These are phyloP conservation scores for Carterocephalus palaemon DNA, from an alignment of 2,888 invertebrate genomes.

Conservation along the genomic window DNA sequence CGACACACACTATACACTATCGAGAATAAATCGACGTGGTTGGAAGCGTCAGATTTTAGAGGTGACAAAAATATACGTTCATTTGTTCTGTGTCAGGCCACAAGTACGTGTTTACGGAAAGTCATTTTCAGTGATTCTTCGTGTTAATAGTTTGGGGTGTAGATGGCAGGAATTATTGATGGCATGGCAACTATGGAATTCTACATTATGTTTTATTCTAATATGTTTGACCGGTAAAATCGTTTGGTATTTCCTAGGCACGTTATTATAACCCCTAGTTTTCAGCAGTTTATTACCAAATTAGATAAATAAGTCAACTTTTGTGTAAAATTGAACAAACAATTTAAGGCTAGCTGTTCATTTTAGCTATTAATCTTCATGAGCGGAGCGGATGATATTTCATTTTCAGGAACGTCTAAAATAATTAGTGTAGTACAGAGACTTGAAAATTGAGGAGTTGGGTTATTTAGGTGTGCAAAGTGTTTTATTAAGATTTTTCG, in stretches of 20 bases:
- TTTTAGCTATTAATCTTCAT: constrained; percentile 1
- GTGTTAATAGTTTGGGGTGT: constrained; percentile 28
- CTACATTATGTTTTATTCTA: background rate
- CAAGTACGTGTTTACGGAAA: constrained; percentile 35
- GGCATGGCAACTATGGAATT: background rate
- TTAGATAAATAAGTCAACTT: too few species aligned
- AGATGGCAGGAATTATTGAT: constrained; percentile 5
- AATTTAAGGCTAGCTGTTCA: constrained; percentile 1
- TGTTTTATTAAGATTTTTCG: constrained; percentile 14
- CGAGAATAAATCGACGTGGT: constrained; percentile 35
- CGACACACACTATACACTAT: constrained; percentile 44
- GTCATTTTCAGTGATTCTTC: constrained; percentile 31
- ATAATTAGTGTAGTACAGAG: constrained; percentile 4
- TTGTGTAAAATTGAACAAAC: background rate
- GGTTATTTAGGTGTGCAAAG: constrained; percentile 12
- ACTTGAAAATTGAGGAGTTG: constrained; percentile 2
- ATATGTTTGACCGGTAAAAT: background rate
- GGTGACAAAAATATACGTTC: constrained; percentile 40
- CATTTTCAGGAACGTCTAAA: constrained; percentile 26
- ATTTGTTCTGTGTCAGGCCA: constrained; percentile 40
- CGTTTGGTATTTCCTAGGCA: background rate
- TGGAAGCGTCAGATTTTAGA: constrained; percentile 37
- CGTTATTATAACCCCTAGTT: background rate
- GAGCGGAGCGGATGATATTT: constrained; percentile 14
- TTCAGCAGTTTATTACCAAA: background rate